These are phyloP conservation scores for Etheostoma cragini DNA, from an alignment of 2,113 vertebrate species.

Conservation along the genomic window DNA sequence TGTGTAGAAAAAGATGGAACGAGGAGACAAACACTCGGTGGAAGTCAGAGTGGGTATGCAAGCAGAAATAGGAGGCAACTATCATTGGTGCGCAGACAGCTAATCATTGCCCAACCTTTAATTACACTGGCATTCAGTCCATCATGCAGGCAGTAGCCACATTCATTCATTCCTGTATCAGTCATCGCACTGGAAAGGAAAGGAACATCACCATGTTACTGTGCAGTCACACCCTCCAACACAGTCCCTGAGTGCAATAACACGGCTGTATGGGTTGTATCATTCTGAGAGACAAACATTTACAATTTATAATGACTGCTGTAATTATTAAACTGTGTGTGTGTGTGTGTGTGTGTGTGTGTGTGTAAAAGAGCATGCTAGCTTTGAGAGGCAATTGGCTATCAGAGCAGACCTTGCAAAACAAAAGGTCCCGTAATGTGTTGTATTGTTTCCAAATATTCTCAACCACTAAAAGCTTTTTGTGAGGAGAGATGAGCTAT, in stretches of 20 bases:
- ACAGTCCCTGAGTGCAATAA: constrained; percentile 17
- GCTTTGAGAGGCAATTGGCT: constrained; percentile 8
- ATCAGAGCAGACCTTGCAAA: neutral
- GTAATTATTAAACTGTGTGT: neutral
- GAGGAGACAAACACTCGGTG: constrained; percentile 36
- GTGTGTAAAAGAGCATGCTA: neutral
- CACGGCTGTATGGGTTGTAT: neutral
- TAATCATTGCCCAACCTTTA: constrained; percentile 59
- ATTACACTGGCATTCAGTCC: constrained; percentile 57
- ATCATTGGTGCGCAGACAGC: constrained; percentile 49
- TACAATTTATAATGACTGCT: constrained; percentile 15
- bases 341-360: too few species aligned
- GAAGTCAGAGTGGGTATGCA: constrained; percentile 21
- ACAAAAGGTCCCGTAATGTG: constrained; percentile 17
- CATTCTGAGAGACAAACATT: constrained; percentile 11
- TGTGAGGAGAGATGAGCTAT: neutral
- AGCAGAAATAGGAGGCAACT: constrained; percentile 46
- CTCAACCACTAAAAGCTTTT: constrained; percentile 18
- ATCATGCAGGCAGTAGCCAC: constrained; percentile 30
- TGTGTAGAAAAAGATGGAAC: constrained; percentile 16
- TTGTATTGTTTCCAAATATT: constrained; percentile 24
- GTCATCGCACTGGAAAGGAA: constrained; percentile 30
- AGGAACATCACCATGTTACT: constrained; percentile 19
- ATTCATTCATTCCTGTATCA: constrained; percentile 52
- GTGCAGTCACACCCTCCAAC: constrained; percentile 20